Evolutionary conservation across 92 coral and sea anemone species (phyloP), one percentile per base, ranked within the genome.

Genomic region (Bergia sp.): DNA sequence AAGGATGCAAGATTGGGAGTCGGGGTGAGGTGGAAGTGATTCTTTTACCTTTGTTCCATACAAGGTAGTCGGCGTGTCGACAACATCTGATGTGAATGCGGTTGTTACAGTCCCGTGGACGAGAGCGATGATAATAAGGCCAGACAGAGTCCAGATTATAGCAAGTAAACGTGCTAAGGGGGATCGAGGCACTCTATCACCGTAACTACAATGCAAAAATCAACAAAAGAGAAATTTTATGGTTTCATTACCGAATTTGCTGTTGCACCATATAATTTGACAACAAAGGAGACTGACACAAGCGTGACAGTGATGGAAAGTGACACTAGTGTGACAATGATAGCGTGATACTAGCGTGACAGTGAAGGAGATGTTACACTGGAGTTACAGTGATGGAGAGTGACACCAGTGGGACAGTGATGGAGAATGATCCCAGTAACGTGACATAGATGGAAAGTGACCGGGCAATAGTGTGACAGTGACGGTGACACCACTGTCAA

Each of bases 1-100:
- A 61, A 61, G 5, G n/a, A 11, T 74, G 47, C 7, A n/a, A 75
- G 79, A 39, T 5, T 1, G 49, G 9, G 15, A 36, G 20, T n/a
- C 21, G 43, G 49, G 21, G 23, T 40, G n/a, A 50, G 12, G 29
- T 61, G 7, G 69, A 61, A 2, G 3, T 18, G 21, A 20, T 20
- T 61, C 15, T 40, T 29, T 75, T 75, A 75, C 79, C 79, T 75
- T 44, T 75, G 79, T 37, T n/a, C 79, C 79, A n/a, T 75, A 75
- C n/a, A 75, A 38, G 49, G 20, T 75, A 2, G 7, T 40, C 15
- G 50, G 79, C 18, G 36, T 4, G 79, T 75, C 79, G 10, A 75
- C 29, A 1, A 75, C 79, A 4, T 16, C 49, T 39, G 29, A 75
- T 41, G 79, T 75, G 1, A 75, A 38, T 1, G 79, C 12, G 29